A percentile compares a stretch with the other conserved stretches of the same genome.
These are phyloP conservation scores for Rhabdornis inornatus DNA, from an alignment of 2,113 vertebrate species.

Conservation along the genomic window DNA sequence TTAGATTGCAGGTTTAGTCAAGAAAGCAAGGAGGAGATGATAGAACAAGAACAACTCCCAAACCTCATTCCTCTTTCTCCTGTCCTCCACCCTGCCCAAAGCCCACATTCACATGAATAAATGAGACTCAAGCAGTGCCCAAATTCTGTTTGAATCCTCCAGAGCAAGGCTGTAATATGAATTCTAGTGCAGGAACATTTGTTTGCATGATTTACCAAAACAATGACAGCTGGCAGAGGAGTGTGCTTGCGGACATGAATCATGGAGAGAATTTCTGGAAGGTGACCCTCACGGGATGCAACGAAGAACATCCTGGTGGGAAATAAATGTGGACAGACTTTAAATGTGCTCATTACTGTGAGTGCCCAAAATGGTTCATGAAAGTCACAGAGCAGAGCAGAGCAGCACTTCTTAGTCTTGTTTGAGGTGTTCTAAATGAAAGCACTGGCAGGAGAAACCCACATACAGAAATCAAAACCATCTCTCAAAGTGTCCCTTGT, in stretches of 20 bases:
- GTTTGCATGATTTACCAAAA: conserved; percentile 86
- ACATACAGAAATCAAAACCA: not conserved
- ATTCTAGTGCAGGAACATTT: conserved; percentile 42
- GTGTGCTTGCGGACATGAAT: conserved; percentile 94
- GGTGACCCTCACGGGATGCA: conserved; percentile 95
- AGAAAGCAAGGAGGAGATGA: not conserved
- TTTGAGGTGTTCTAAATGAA: not conserved
- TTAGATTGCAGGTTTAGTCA: not conserved
- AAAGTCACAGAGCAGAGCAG: conserved; percentile 30
- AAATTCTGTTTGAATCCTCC: conserved; percentile 11
- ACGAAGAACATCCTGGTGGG: conserved; percentile 90
- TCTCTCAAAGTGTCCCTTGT: not conserved
- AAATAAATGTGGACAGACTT: conserved; percentile 70
- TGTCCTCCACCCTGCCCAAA: not conserved
- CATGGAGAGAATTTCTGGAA: conserved; percentile 96
- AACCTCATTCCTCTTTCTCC: not conserved
- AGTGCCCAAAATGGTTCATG: conserved; percentile 19
- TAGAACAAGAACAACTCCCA: conserved; percentile 22
- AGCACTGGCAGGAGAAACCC: not conserved
- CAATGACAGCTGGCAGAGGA: conserved; percentile 90
- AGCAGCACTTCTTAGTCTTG: not conserved
- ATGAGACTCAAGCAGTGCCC: not conserved
- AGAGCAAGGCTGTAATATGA: not conserved
- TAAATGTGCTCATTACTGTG: conserved; percentile 50
- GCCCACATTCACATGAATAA: not conserved